These are phyloP conservation scores for Chelonus formosanus DNA, from an alignment of 2,888 invertebrate species.

Conservation along the genomic window DNA sequence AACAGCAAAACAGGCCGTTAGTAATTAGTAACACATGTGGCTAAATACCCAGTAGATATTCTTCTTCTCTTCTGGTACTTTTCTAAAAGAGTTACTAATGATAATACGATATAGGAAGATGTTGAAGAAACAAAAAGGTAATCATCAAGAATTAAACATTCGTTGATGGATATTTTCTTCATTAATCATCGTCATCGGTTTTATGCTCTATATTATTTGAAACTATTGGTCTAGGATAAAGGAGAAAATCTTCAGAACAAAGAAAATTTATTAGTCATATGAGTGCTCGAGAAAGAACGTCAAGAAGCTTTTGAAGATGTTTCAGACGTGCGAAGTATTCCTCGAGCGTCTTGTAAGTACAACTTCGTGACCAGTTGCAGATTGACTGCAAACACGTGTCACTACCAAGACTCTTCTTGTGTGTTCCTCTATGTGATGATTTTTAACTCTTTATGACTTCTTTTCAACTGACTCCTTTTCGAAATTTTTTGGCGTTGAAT, in stretches of 20 bases:
- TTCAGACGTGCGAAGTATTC: conserved; percentile 6
- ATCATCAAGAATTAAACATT: too few relatives aligned
- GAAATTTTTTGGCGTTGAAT: too few relatives aligned
- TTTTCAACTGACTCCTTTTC: neutral
- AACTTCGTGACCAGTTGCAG: conserved; percentile 5
- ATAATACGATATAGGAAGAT: too few relatives aligned
- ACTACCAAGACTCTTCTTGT: neutral
- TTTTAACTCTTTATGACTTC: neutral
- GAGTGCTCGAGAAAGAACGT: too few relatives aligned
- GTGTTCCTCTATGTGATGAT: neutral
- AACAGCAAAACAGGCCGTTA: conserved; percentile 22
- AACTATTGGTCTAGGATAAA: too few relatives aligned
- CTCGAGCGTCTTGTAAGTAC: neutral
- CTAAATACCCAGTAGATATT: conserved; percentile 19
- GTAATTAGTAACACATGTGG: conserved; percentile 40
- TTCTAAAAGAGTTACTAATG: neutral
- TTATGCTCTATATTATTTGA: too few relatives aligned
- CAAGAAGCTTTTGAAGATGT: too few relatives aligned
- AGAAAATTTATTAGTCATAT: conserved; percentile 3
- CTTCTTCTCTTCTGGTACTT: neutral
- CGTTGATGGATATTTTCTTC: too few relatives aligned
- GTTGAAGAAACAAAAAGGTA: too few relatives aligned
- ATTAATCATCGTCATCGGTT: too few relatives aligned
- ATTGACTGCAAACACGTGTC: conserved; percentile 13
- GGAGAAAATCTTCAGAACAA: neutral